Percentiles rank a stretch among this genome's conserved stretches.
Conservation (phyloP, 2,113 vertebrate species). For the Pardalotus punctatus region DNA sequence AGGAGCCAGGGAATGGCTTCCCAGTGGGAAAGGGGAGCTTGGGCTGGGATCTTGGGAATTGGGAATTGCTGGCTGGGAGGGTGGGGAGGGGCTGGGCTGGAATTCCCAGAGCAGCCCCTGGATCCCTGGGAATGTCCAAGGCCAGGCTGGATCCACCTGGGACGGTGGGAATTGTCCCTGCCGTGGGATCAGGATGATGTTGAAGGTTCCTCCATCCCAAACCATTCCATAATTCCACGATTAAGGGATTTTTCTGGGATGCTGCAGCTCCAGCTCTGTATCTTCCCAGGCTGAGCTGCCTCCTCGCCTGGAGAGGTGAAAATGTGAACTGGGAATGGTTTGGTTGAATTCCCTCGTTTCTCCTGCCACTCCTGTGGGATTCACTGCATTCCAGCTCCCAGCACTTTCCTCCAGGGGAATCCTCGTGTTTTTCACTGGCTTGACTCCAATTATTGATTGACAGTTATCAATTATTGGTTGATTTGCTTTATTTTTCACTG, state of each 20-base stretch:
- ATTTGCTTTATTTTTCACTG: background rate
- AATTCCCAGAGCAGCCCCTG: background rate
- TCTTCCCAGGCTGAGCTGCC: fast-evolving
- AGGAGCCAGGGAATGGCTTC: background rate
- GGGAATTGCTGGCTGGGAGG: background rate
- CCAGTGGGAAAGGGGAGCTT: background rate
- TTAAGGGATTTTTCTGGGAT: background rate
- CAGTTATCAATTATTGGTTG: background rate
- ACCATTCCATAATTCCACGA: background rate
- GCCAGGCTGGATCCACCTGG: fast-evolving
- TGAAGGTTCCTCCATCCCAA: background rate
- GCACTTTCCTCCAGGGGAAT: background rate
- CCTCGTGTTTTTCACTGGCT: background rate
- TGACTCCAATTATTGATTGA: fast-evolving
- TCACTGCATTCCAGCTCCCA: background rate
- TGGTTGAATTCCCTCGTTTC: background rate
- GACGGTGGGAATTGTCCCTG: fast-evolving
- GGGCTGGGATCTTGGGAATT: background rate
- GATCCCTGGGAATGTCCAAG: background rate
- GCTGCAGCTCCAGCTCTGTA: background rate
- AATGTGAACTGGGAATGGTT: background rate
- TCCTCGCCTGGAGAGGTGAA: background rate
- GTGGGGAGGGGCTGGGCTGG: background rate
- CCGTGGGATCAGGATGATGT: background rate
- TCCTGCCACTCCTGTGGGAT: background rate